phyloP scores from a whole-genome alignment of 2,888 invertebrate species.

The Leistus spinibarbis region DNA sequence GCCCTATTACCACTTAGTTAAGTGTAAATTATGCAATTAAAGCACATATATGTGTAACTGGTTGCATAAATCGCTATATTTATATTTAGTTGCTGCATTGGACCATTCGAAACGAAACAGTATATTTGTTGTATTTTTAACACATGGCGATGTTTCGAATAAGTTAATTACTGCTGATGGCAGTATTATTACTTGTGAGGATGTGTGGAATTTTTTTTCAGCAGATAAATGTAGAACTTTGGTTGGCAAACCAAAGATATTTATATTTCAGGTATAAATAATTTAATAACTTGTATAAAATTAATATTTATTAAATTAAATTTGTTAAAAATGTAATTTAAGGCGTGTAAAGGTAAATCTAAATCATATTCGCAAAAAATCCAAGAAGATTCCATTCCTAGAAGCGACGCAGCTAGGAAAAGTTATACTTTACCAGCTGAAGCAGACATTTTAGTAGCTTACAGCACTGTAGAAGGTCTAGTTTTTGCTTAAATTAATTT shows the following conservation, averaged over 20 bases:
- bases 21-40: too few relatives aligned
- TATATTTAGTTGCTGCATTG: constrained; percentile 41
- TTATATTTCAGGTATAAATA: constrained; percentile 49
- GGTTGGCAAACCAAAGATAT: constrained; percentile 52
- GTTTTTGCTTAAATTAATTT: too few relatives aligned
- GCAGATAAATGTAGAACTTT: constrained; percentile 46
- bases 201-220: constrained; percentile 50
- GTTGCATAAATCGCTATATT: neutral
- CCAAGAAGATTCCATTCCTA: constrained; percentile 22
- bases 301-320: neutral
- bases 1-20: too few relatives aligned
- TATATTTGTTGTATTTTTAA: constrained; percentile 49
- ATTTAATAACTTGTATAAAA: neutral
- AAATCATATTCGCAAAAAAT: constrained; percentile 5
- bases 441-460: constrained; percentile 46
- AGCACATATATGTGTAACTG: too few relatives aligned
- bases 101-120: constrained; percentile 44
- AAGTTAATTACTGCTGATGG: constrained; percentile 44
- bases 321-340: constrained; percentile 8
- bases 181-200: constrained; percentile 35
- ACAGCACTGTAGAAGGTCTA: constrained; percentile 41
- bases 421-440: constrained; percentile 45
- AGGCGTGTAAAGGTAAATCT: constrained; percentile 23
- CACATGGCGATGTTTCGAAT: constrained; percentile 50
- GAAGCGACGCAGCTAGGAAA: constrained; percentile 16